Evolutionary conservation across 2,888 invertebrate species (phyloP).

Genomic region (Scrobipalpa costella): DNA sequence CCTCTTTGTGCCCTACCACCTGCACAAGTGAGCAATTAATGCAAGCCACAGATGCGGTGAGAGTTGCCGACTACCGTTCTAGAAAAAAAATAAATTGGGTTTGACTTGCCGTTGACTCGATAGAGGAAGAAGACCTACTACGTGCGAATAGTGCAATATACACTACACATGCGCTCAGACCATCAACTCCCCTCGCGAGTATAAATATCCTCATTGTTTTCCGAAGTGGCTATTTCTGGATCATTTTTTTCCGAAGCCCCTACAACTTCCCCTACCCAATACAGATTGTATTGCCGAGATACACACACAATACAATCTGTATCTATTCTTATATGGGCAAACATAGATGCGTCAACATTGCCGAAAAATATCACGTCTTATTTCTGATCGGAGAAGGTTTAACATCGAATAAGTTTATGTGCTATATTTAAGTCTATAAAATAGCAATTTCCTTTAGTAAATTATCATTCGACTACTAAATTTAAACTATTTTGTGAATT

Average conservation of each 20-base stretch:
- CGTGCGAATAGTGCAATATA: conserved; percentile 31
- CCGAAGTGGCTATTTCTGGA: conserved; percentile 53
- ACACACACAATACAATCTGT: conserved; percentile 27
- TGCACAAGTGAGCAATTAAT: no score
- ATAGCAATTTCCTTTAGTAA: no score
- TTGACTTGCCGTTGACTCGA: no score
- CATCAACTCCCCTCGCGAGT: conserved; percentile 50
- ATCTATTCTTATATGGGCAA: conserved; percentile 5
- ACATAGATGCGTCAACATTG: conserved; percentile 5
- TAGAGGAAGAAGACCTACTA: no score
- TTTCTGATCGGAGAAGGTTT: not conserved
- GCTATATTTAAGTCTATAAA: no score
- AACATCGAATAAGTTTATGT: not conserved
- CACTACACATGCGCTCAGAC: conserved; percentile 46
- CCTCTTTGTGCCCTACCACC: no score
- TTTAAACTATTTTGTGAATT: no score
- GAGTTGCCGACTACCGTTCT: no score
- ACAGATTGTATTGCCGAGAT: conserved; percentile 42
- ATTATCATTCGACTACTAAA: no score
- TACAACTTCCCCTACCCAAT: conserved; percentile 34
- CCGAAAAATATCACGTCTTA: conserved; percentile 4
- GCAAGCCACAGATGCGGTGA: no score
- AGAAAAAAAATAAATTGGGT: no score
- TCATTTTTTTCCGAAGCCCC: conserved; percentile 44
- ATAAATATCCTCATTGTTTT: conserved; percentile 55